Percentiles rank a stretch among this genome's conserved stretches.
phyloP scores from a whole-genome alignment of 1,140 invertebrate species.

The Anagrus nilaparvatae region DNA sequence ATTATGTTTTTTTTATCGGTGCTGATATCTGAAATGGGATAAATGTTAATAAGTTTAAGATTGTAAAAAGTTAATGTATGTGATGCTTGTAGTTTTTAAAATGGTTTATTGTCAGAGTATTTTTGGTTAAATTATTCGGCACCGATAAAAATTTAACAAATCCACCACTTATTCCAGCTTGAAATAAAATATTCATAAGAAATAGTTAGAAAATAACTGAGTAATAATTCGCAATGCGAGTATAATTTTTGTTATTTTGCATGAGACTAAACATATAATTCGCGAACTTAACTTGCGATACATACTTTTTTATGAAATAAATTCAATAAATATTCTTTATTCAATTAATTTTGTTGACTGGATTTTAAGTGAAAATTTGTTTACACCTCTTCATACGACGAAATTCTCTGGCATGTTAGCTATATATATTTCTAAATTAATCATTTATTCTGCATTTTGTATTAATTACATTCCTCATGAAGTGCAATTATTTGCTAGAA shows the following conservation, averaged over 20 bases:
- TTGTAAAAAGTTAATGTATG: constrained; percentile 18
- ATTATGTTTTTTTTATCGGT: constrained; percentile 20
- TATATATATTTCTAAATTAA: not conserved
- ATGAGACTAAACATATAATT: constrained; percentile 14
- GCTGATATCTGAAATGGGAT: constrained; percentile 19
- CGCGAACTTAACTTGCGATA: not conserved
- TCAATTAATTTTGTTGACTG: not conserved
- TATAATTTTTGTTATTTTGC: constrained; percentile 13
- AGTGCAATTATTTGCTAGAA: constrained; percentile 2
- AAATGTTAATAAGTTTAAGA: constrained; percentile 15
- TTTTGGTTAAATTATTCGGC: not conserved
- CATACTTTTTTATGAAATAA: not conserved
- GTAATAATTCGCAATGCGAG: constrained; percentile 14
- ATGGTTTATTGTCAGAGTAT: constrained; percentile 18
- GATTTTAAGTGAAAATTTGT: constrained; percentile 1
- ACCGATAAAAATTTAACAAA: no score
- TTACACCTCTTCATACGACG: constrained; percentile 2
- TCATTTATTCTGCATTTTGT: no score
- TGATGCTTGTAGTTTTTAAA: constrained; percentile 12
- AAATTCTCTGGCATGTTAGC: constrained; percentile 14
- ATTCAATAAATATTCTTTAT: not conserved
- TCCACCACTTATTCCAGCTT: no score
- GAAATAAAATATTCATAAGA: no score
- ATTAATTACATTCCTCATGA: constrained; percentile 9
- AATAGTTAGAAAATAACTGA: constrained; percentile 9